Percentiles rank a stretch among this genome's conserved stretches.
Evolutionary conservation across 2,797 vertebrate species (phyloP).

Genomic region (Chaunax sp.): DNA sequence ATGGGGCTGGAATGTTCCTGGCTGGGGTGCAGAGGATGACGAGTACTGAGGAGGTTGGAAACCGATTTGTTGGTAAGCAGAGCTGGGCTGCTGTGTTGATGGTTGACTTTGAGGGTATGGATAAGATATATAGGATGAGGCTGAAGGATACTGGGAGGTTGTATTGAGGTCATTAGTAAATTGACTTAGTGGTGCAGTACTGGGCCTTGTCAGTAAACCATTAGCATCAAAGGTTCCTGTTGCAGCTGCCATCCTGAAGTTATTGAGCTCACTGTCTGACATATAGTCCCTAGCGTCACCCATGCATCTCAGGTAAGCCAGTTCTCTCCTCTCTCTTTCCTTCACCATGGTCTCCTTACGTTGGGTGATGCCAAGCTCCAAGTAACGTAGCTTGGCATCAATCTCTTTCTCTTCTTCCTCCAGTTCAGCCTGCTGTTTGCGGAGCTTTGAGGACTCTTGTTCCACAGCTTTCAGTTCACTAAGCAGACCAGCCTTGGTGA

Average conservation of each 20-base stretch:
- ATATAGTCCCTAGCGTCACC: constrained; percentile 95
- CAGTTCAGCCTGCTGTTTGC: constrained; percentile 97
- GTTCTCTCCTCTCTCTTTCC: constrained; percentile 90
- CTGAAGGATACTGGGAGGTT: constrained; percentile 84
- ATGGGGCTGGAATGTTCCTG: constrained; percentile 90
- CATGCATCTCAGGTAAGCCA: constrained; percentile 90
- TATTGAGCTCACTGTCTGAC: constrained; percentile 98
- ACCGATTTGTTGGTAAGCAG: constrained; percentile 88
- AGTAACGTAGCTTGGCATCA: constrained; percentile 96
- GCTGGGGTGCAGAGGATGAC: constrained; percentile 88
- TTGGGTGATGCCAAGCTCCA: constrained; percentile 96
- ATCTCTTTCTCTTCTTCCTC: constrained; percentile 99
- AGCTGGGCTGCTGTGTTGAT: constrained; percentile 81
- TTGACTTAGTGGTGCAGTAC: constrained; percentile 86
- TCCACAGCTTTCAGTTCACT: constrained; percentile 97
- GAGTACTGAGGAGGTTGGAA: constrained; percentile 89
- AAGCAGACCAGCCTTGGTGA: constrained; percentile 94
- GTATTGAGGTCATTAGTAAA: constrained; percentile 85
- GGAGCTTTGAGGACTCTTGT: constrained; percentile 96
- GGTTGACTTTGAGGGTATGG: constrained; percentile 87
- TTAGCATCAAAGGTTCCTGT: constrained; percentile 84
- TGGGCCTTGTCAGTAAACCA: constrained; percentile 84
- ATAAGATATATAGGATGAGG: constrained; percentile 88
- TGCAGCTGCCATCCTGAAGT: constrained; percentile 86
- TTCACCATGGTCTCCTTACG: constrained; percentile 97